Conservation (phyloP, 2,113 vertebrate species). For the Seriola dumerili region DNA sequence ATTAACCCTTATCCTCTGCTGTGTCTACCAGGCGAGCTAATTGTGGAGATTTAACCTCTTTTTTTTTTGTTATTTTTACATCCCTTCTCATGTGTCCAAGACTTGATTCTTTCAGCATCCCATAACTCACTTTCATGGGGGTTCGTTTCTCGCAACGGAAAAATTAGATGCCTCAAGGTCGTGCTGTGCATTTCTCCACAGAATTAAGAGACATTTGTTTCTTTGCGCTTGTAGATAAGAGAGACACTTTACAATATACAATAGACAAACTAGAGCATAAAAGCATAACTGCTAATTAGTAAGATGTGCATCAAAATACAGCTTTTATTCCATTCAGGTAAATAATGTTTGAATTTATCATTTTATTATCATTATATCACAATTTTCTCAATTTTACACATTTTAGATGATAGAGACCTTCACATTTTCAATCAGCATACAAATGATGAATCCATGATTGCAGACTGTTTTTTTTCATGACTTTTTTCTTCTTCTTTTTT, state of each 20-base stretch:
- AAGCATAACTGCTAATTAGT: not conserved
- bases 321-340: not conserved
- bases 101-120: conserved; percentile 76
- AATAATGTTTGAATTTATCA: conserved; percentile 14
- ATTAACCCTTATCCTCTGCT: conserved; percentile 71
- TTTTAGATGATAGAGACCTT: not conserved
- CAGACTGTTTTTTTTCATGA: conserved; percentile 17
- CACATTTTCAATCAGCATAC: not conserved
- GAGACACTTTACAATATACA: not conserved
- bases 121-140: conserved; percentile 57
- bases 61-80: conserved; percentile 64
- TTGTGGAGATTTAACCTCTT: conserved; percentile 63
- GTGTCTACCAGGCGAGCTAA: conserved; percentile 49
- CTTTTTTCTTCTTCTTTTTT: not conserved
- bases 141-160: not conserved
- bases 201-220: not conserved
- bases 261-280: not conserved
- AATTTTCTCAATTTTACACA: not conserved
- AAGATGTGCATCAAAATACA: not conserved
- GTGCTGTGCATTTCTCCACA: conserved; percentile 36
- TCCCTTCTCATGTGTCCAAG: conserved; percentile 71
- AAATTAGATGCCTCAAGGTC: conserved; percentile 19
- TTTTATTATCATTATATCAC: not conserved
- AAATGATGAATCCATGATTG: not conserved
- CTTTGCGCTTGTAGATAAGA: not conserved